Evolutionary conservation across 1,140 invertebrate genomes (phyloP), one percentile per base, ranked within the genome.

Genomic region (Temnothorax nylanderi): DNA sequence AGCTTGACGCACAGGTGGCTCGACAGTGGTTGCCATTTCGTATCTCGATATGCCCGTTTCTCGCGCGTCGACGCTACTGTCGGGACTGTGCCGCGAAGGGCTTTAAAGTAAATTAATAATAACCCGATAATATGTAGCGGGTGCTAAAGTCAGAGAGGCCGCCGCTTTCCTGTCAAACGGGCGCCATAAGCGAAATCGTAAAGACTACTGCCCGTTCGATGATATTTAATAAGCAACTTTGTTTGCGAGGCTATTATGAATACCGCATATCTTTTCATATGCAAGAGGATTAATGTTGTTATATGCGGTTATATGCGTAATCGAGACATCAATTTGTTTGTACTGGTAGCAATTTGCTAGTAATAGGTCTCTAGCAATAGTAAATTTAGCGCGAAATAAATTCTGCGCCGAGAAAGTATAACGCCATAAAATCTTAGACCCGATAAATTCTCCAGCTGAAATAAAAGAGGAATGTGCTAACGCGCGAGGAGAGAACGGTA

Each of bases 1-100:
- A 77, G 88, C 74, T 88, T 88, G 82, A 91, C 47, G 89, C 86
- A 87, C 91, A 91, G 92, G 89, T 92, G 90, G 87, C 76, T 86
- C 60, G 44, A 49, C 89, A 90, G 90, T 90, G 89, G 87, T 90
- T 89, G 74, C 78, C 89, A 91, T 84, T 84, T 78, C 44, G 26
- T 49, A 18, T 26, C 26, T 49, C 21, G 13, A n/a, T 37, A 41
- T 18, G 26, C 8, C n/a, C 16, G 26, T 7, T 41, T 26, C 47
- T 32, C 51, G 13, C 64, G 49, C 44, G n/a, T 37, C 67, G 67
- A 74, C 71, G 32, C 44, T 62, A 62, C 69, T 16, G 54, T 21
- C 13, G 5, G 7, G 37, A 11, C 37, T 26, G 21, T 26, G 21
- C 5, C 18, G 32, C 37, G 32, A 58, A n/a, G 13, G 5, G n/a